phyloP scores from a whole-genome alignment of 2,113 vertebrate genomes.

The Trichechus manatus region DNA sequence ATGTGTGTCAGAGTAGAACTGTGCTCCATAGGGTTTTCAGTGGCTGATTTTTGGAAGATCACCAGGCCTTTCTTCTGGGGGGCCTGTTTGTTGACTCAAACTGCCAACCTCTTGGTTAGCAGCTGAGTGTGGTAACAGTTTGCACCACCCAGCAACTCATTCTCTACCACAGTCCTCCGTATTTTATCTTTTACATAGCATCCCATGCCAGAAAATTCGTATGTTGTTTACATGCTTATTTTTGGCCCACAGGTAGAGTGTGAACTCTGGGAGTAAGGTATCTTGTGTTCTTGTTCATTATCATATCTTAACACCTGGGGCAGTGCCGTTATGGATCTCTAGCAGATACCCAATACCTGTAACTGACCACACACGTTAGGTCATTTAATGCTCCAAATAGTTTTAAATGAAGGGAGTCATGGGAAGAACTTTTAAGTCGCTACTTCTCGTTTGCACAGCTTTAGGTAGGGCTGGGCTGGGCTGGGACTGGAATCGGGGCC shows the following conservation, averaged over 20 bases:
- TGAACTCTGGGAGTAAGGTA: not conserved
- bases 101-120: not conserved
- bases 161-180: not conserved
- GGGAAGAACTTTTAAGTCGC: not conserved
- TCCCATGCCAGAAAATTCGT: not conserved
- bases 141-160: not conserved
- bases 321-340: not conserved
- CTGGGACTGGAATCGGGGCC: not conserved
- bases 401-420: too few species aligned
- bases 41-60: not conserved
- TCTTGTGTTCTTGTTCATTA: not conserved
- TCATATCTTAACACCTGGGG: fast-evolving
- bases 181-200: not conserved
- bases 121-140: not conserved
- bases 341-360: fast-evolving
- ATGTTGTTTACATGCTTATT: too few species aligned
- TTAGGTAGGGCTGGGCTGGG: not conserved
- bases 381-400: too few species aligned
- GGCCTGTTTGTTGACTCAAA: not conserved
- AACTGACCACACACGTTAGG: fast-evolving
- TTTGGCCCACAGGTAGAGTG: not conserved
- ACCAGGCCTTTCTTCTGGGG: not conserved
- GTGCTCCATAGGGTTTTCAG: not conserved
- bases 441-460: too few species aligned
- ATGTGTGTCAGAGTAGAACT: not conserved